Percentiles rank a stretch among this genome's conserved stretches.
Evolutionary conservation across 2,113 vertebrate genomes (phyloP).

Genomic region (Pelmatolapia mariae): DNA sequence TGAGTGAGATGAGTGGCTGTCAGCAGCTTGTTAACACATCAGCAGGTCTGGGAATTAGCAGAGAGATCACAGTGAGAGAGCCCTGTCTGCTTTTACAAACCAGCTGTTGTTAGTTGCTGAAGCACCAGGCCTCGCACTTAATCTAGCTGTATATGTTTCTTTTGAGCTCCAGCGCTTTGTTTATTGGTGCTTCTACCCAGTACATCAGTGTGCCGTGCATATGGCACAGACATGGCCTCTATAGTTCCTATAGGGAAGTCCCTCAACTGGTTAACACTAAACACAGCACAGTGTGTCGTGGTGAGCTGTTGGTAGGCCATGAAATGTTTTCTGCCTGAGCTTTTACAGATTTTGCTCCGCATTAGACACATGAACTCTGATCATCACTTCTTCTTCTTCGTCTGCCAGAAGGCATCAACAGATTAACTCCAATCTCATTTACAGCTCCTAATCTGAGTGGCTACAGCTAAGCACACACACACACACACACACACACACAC

Average conservation of each 20-base stretch:
- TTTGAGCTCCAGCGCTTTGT: background rate
- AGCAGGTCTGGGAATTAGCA: slow-evolving; percentile 3
- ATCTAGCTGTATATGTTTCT: background rate
- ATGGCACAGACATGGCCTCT: background rate
- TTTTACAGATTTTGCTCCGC: background rate
- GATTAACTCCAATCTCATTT: slow-evolving; percentile 55
- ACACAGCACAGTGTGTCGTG: background rate
- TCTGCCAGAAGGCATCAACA: background rate
- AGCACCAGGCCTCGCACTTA: background rate
- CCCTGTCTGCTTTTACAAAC: background rate
- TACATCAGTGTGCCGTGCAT: background rate
- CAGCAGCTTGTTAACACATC: slow-evolving; percentile 28
- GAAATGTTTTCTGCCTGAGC: background rate
- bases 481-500: background rate
- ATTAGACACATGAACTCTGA: background rate
- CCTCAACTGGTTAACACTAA: background rate
- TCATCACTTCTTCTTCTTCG: background rate
- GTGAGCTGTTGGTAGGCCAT: background rate
- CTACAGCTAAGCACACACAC: background rate
- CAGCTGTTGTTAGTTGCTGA: background rate
- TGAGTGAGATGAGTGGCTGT: background rate
- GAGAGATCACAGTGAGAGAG: background rate
- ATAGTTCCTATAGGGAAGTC: rapidly evolving
- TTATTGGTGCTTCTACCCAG: rapidly evolving
- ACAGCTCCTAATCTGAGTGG: slow-evolving; percentile 10